phyloP scores from a whole-genome alignment of 2,888 invertebrate genomes.

The Neoaliturus tenellus region DNA sequence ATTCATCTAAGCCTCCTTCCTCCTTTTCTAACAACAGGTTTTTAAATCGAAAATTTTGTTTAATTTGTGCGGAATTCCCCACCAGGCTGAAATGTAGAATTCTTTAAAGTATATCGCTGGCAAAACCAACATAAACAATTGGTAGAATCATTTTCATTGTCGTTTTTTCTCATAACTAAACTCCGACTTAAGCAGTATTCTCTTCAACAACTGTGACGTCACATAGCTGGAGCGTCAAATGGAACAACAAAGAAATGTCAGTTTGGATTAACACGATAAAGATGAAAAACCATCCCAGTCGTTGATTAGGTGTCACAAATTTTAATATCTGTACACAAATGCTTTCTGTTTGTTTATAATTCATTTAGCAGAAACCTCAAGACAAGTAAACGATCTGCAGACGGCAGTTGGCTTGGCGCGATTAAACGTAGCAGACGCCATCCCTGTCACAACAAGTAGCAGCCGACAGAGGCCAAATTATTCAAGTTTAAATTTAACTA shows the following conservation, averaged over 20 bases:
- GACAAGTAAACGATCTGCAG: constrained; percentile 3
- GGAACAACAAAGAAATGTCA: constrained; percentile 29
- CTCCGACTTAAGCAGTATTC: no score
- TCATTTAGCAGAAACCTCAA: background rate
- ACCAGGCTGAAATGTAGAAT: no score
- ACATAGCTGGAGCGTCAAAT: background rate
- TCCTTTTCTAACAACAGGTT: no score
- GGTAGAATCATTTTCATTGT: no score
- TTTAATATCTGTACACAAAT: background rate
- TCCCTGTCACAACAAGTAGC: constrained; percentile 71
- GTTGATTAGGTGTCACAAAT: background rate
- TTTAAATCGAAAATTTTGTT: no score
- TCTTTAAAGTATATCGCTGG: no score
- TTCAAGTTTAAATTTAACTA: background rate
- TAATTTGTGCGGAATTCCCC: no score
- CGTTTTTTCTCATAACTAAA: no score
- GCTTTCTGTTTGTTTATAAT: background rate
- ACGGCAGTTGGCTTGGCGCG: constrained; percentile 61
- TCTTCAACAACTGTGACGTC: constrained; percentile 22
- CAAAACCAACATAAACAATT: no score
- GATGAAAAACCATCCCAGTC: background rate
- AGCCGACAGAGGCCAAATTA: constrained; percentile 68
- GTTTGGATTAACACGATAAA: background rate
- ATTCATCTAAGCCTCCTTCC: no score
- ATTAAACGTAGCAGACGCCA: constrained; percentile 72